Evolutionary conservation across 2,113 vertebrate genomes (phyloP).

Genomic region (Pongo abelii): DNA sequence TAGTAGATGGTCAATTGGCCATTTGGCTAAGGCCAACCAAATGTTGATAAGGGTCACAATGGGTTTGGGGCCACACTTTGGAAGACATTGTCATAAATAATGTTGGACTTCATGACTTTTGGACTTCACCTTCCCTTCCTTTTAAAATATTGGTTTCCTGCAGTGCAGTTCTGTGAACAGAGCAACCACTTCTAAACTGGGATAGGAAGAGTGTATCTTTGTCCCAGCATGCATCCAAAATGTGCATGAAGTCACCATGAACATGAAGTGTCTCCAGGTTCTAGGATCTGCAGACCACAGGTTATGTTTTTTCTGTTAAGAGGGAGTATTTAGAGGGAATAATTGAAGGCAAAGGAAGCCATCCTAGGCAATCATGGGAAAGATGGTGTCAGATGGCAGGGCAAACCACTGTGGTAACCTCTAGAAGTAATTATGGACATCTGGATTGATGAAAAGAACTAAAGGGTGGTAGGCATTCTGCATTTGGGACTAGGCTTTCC

Average conservation of each 20-base stretch:
- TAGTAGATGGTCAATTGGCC: neutral
- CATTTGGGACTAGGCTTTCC: constrained; percentile 63
- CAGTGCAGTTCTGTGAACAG: neutral
- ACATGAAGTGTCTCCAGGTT: neutral
- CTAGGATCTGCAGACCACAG: neutral
- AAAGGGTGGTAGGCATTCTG: constrained; percentile 70
- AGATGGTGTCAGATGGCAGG: constrained; percentile 73
- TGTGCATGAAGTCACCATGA: neutral
- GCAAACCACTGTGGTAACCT: constrained; percentile 71
- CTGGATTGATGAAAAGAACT: constrained; percentile 71
- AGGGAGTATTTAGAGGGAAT: constrained; percentile 62
- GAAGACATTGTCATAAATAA: neutral
- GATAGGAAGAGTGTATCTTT: neutral
- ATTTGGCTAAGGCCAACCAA: neutral
- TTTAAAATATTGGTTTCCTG: neutral
- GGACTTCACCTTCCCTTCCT: neutral
- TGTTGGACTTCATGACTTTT: neutral
- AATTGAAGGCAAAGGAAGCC: constrained; percentile 73
- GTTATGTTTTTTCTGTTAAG: neutral
- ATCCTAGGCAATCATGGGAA: constrained; percentile 67
- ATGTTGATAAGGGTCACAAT: neutral
- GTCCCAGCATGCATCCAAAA: neutral
- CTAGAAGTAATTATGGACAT: constrained; percentile 76
- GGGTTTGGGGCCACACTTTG: neutral
- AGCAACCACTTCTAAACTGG: neutral